phyloP scores from a whole-genome alignment of 92 coral and sea anemone species.

The Palythoa grandiflora region DNA sequence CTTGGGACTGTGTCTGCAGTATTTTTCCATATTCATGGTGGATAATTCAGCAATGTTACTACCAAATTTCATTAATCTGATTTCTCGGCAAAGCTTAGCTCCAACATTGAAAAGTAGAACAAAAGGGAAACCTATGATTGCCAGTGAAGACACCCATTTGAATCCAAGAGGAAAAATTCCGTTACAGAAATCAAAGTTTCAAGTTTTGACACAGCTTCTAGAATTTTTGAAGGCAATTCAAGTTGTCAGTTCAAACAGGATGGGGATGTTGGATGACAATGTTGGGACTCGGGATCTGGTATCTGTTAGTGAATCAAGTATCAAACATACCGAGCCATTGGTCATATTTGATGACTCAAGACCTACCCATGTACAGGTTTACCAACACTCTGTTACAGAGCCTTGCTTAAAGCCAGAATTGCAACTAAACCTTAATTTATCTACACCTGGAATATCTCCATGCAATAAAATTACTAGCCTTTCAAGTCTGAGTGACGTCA shows the following conservation, averaged over 20 bases:
- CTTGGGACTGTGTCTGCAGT: conserved; percentile 77
- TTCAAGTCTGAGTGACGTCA: conserved; percentile 49
- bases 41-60: conserved; percentile 72
- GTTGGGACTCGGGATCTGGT: background rate
- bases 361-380: conserved; percentile 59
- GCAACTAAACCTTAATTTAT: conserved; percentile 29
- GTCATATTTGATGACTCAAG: conserved; percentile 33
- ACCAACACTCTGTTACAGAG: conserved; percentile 46
- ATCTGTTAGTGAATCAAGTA: background rate
- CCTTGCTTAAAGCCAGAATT: conserved; percentile 53
- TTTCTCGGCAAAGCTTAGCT: conserved; percentile 69
- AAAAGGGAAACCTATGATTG: conserved; percentile 32
- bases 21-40: conserved; percentile 71
- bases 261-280: background rate
- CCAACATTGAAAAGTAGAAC: conserved; percentile 28
- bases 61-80: conserved; percentile 78
- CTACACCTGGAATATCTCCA: background rate
- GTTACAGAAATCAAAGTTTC: conserved; percentile 79
- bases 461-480: conserved; percentile 28
- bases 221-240: conserved; percentile 67
- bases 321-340: background rate
- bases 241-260: background rate
- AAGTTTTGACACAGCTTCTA: conserved; percentile 74
- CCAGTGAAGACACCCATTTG: conserved; percentile 48
- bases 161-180: conserved; percentile 91